Percentiles rank a stretch among this genome's conserved stretches.
Evolutionary conservation across 1,140 invertebrate genomes (phyloP).

Genomic region (Scaptomyza hsui): DNA sequence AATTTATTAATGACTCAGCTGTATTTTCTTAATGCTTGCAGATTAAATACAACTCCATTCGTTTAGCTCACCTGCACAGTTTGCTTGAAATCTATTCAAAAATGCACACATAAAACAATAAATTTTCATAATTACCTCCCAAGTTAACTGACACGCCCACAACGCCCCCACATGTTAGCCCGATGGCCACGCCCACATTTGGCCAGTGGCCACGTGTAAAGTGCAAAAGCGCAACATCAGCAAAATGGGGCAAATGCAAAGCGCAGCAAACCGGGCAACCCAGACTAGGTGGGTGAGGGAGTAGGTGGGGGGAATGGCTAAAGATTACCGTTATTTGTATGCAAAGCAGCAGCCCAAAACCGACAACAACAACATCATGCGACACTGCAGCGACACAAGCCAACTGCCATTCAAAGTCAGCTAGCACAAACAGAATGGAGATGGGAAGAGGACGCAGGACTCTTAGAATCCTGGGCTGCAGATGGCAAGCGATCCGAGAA

Average conservation of each 20-base stretch:
- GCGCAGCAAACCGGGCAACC: conserved; percentile 9
- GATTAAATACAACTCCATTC: conserved; percentile 12
- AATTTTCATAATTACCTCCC: conserved; percentile 65
- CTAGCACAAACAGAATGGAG: conserved; percentile 20
- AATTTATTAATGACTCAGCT: conserved; percentile 29
- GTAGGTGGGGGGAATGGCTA: conserved; percentile 26
- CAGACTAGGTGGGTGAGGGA: conserved; percentile 3
- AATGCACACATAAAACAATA: conserved; percentile 70
- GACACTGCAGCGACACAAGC: conserved; percentile 46
- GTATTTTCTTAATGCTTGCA: background rate
- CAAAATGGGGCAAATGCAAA: conserved; percentile 44
- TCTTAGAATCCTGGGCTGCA: conserved; percentile 8
- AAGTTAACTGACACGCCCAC: conserved; percentile 15
- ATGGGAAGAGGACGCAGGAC: background rate
- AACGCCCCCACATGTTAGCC: conserved; percentile 27
- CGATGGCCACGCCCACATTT: conserved; percentile 4
- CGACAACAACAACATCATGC: conserved; percentile 44
- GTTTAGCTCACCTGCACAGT: conserved; percentile 6
- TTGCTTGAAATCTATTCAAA: conserved; percentile 10
- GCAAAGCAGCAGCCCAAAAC: conserved; percentile 66
- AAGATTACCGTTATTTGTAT: conserved; percentile 77
- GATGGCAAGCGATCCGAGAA: conserved; percentile 36
- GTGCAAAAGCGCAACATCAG: conserved; percentile 70
- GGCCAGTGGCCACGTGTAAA: conserved; percentile 57
- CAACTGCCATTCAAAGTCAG: conserved; percentile 61